Conservation (phyloP, 2,888 invertebrate species). For the Tipula lateralis region DNA sequence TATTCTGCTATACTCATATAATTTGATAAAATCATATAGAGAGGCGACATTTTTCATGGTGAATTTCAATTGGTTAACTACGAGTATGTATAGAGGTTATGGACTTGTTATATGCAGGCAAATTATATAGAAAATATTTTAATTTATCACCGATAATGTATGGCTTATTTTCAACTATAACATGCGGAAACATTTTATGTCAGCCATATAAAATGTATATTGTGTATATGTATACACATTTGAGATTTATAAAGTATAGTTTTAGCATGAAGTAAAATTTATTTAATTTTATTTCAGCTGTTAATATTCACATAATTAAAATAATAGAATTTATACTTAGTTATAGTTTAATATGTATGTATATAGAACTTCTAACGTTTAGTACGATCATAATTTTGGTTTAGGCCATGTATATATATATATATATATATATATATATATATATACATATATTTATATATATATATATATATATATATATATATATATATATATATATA, state of each 20-base stretch:
- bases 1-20: background rate
- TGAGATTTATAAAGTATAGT: background rate
- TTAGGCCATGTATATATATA: background rate
- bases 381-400: background rate
- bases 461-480: too few species aligned
- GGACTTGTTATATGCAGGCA: background rate
- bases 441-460: too few species aligned
- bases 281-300: slow-evolving; percentile 11
- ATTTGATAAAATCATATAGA: background rate
- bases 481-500: too few species aligned
- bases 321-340: background rate
- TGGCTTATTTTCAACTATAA: background rate
- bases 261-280: slow-evolving; percentile 7
- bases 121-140: background rate
- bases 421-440: too few species aligned
- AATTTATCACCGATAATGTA: background rate
- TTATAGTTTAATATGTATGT: background rate
- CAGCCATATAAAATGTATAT: background rate
- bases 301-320: background rate
- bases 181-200: background rate
- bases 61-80: background rate
- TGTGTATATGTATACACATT: background rate
- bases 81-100: too few species aligned
- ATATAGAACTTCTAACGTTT: background rate
- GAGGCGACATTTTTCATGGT: background rate